phyloP scores from a whole-genome alignment of 2,113 vertebrate genomes.

The Xenus cinereus region DNA sequence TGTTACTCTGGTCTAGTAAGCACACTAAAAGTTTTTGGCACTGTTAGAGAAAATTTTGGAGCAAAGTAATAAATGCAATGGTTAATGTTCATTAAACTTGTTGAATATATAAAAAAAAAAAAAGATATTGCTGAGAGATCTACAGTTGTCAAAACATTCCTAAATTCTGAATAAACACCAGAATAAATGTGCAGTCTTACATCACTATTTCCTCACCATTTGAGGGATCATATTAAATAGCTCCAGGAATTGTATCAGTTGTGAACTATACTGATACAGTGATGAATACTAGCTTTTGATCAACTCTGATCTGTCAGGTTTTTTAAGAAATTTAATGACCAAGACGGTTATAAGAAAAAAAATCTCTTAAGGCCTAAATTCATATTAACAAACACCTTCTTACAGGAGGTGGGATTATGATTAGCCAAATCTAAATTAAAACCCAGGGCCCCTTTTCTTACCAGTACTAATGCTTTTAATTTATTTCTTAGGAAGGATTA shows the following conservation, averaged over 20 bases:
- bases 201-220: background rate
- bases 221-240: background rate
- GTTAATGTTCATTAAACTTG: background rate
- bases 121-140: background rate
- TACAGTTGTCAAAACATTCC: background rate
- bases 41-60: background rate
- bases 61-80: background rate
- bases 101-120: background rate
- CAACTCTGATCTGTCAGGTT: background rate
- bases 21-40: background rate
- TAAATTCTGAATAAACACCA: background rate
- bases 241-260: background rate
- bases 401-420: constrained; percentile 25
- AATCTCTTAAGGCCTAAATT: background rate
- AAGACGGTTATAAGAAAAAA: background rate
- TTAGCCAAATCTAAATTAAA: constrained; percentile 56
- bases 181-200: background rate
- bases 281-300: background rate
- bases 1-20: background rate
- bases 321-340: background rate
- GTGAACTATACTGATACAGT: background rate
- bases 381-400: background rate
- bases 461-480: constrained; percentile 31
- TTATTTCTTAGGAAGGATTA: constrained; percentile 60
- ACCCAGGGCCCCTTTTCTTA: background rate